phyloP scores from a whole-genome alignment of 2,888 invertebrate species.

The Sphecodes monilicornis region DNA sequence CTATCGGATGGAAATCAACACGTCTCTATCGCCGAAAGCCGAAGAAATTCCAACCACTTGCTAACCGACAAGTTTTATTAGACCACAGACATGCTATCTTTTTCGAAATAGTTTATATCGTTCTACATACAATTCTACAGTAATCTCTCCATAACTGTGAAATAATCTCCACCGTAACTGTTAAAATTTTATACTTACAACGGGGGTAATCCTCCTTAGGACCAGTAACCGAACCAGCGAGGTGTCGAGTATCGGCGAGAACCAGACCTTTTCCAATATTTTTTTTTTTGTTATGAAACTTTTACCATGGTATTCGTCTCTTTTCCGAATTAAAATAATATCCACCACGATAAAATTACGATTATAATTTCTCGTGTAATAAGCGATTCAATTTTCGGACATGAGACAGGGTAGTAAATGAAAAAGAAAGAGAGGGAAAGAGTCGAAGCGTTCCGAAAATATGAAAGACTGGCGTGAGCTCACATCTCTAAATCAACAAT shows the following conservation, averaged over 20 bases:
- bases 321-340: neutral
- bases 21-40: neutral
- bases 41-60: neutral
- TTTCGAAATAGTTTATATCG: neutral
- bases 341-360: neutral
- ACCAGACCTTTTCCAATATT: neutral
- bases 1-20: conserved; percentile 18
- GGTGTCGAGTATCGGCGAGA: no score
- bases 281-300: neutral
- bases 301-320: neutral
- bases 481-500: no score
- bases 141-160: neutral
- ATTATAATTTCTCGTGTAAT: no score
- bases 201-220: neutral
- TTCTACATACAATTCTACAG: neutral
- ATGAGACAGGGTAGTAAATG: no score
- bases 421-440: no score
- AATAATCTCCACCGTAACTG: neutral
- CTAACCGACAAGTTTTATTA: neutral
- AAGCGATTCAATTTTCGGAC: no score
- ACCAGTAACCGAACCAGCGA: neutral
- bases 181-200: neutral
- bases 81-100: neutral
- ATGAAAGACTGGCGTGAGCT: no score
- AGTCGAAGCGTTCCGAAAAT: no score